A percentile compares a stretch with the other conserved stretches of the same genome.
Conservation (phyloP, 1,140 invertebrate species). For the Diploscapter pachys region DNA sequence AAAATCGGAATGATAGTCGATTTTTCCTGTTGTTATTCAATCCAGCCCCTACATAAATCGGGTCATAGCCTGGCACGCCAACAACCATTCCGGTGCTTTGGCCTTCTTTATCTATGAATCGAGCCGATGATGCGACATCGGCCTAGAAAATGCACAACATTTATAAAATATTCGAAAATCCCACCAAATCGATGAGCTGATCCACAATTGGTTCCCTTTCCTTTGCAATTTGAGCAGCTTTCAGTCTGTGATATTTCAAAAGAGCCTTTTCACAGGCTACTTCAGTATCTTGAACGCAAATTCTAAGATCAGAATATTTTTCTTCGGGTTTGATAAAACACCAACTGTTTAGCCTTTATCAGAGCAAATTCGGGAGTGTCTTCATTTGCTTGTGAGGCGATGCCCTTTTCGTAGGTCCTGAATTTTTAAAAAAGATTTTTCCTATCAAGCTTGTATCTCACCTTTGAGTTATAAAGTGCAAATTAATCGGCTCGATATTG, state of each 20-base stretch:
- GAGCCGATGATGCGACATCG: conserved; percentile 15
- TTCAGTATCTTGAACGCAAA: conserved; percentile 18
- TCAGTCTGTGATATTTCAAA: conserved; percentile 24
- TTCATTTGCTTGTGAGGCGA: conserved; percentile 22
- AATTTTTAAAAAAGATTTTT: neutral
- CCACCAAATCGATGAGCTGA: conserved; percentile 21
- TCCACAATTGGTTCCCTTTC: conserved; percentile 12
- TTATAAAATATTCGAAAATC: neutral
- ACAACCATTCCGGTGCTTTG: conserved; percentile 28
- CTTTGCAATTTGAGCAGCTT: conserved; percentile 3
- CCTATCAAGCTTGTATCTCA: neutral
- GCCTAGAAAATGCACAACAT: conserved; percentile 7
- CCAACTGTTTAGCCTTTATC: conserved; percentile 20
- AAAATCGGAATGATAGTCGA: conserved; percentile 15
- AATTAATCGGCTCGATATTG: conserved; percentile 30
- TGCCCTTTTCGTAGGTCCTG: conserved; percentile 27
- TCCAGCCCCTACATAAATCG: conserved; percentile 25
- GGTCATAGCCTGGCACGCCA: conserved; percentile 30
- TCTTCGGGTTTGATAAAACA: neutral
- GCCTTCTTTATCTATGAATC: conserved; percentile 23
- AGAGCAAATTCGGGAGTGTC: conserved; percentile 24
- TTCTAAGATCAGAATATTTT: conserved; percentile 8
- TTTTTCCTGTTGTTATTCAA: conserved; percentile 23
- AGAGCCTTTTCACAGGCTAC: conserved; percentile 19
- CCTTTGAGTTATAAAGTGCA: conserved; percentile 28